Conservation (phyloP, 2,797 vertebrate genomes). For the Phoxinus dragarum region DNA sequence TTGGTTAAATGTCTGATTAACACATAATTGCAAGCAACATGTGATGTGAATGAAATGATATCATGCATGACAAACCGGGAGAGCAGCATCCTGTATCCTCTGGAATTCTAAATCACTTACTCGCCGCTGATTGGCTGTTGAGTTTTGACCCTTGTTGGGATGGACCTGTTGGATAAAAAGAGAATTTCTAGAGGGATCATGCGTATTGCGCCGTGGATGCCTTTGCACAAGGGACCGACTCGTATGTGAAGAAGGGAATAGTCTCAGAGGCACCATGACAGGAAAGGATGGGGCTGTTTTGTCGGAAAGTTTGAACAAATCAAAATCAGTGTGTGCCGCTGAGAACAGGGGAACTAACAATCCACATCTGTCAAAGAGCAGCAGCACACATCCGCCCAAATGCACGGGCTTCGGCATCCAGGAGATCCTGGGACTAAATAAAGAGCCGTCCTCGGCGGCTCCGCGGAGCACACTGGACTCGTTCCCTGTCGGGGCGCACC, state of each 20-base stretch:
- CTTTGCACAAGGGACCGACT: constrained; percentile 89
- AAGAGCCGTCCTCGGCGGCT: constrained; percentile 85
- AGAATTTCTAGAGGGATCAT: constrained; percentile 88
- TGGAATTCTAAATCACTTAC: constrained; percentile 87
- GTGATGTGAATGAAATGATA: constrained; percentile 32
- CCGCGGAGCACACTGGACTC: constrained; percentile 83
- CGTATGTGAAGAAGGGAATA: constrained; percentile 65
- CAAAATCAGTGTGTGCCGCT: constrained; percentile 75
- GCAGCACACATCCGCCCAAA: constrained; percentile 79
- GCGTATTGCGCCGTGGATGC: constrained; percentile 85
- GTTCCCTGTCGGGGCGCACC: constrained; percentile 86
- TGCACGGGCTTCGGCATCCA: constrained; percentile 98
- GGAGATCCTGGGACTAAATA: constrained; percentile 96
- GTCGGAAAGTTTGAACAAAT: constrained; percentile 82
- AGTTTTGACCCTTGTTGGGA: constrained; percentile 89
- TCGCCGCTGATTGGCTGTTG: constrained; percentile 94
- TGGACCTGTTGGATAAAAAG: constrained; percentile 98
- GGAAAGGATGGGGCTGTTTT: constrained; percentile 90
- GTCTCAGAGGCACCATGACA: constrained; percentile 82
- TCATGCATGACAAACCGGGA: constrained; percentile 54
- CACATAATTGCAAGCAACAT: constrained; percentile 6
- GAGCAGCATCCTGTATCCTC: constrained; percentile 71
- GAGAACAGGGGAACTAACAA: constrained; percentile 71
- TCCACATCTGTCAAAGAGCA: constrained; percentile 73
- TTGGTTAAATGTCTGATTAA: constrained; percentile 13